These are phyloP conservation scores for Astyanax mexicanus DNA, from an alignment of 2,797 vertebrate genomes.

Conservation along the genomic window DNA sequence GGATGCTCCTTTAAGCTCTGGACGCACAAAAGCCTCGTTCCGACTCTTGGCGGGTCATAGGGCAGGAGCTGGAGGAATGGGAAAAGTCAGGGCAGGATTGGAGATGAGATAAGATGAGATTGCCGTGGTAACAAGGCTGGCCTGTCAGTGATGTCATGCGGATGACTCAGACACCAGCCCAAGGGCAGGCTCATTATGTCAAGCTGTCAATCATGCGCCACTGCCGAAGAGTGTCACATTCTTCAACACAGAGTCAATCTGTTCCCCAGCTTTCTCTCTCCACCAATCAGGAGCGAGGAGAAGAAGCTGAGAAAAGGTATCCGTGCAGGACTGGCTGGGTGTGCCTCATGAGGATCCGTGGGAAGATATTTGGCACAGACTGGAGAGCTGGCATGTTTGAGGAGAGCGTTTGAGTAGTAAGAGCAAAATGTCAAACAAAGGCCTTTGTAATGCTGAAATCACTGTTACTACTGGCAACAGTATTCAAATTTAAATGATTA, in stretches of 20 bases:
- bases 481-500: not conserved
- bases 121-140: conserved; percentile 29
- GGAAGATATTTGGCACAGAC: not conserved
- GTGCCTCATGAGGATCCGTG: not conserved
- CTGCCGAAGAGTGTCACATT: conserved; percentile 24
- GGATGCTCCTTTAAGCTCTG: not conserved
- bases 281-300: conserved; percentile 8
- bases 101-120: conserved; percentile 18
- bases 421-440: not conserved
- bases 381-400: conserved; percentile 5
- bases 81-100: not conserved
- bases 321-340: not conserved
- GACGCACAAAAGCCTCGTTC: not conserved
- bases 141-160: conserved; percentile 44
- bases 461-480: not conserved
- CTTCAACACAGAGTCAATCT: not conserved
- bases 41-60: not conserved
- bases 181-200: conserved; percentile 48
- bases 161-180: conserved; percentile 28
- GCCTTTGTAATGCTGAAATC: not conserved
- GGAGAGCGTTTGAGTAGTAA: not conserved
- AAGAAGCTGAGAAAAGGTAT: not conserved
- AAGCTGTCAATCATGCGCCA: conserved; percentile 38
- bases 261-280: not conserved
- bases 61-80: not conserved